Conservation (phyloP, 2,888 invertebrate species). For the Lacanobia oleracea region DNA sequence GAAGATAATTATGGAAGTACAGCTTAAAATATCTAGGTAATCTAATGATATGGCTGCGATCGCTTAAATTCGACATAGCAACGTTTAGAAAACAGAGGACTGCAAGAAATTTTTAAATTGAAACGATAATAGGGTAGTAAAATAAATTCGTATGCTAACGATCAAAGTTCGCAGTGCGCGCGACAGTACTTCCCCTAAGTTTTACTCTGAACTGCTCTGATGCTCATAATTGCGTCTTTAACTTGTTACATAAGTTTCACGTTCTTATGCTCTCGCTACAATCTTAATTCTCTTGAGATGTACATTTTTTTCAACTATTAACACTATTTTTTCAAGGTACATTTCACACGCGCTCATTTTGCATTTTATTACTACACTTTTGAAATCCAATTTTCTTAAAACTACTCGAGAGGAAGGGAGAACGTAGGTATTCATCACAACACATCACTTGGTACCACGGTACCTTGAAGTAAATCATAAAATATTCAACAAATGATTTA, state of each 20-base stretch:
- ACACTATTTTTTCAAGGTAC: slow-evolving; percentile 76
- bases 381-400: slow-evolving; percentile 70
- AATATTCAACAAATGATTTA: slow-evolving; percentile 56
- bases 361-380: slow-evolving; percentile 68
- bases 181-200: slow-evolving; percentile 65
- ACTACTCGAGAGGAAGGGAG: slow-evolving; percentile 63
- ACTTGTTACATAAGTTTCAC: slow-evolving; percentile 67
- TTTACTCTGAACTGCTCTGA: slow-evolving; percentile 57
- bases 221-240: slow-evolving; percentile 70
- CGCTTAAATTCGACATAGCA: slow-evolving; percentile 77
- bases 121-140: slow-evolving; percentile 28
- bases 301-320: slow-evolving; percentile 58
- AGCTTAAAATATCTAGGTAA: slow-evolving; percentile 74
- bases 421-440: slow-evolving; percentile 70
- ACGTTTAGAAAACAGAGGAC: slow-evolving; percentile 53
- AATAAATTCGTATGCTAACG: slow-evolving; percentile 69
- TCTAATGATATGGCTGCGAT: slow-evolving; percentile 83
- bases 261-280: slow-evolving; percentile 49
- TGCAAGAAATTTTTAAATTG: slow-evolving; percentile 40
- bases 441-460: slow-evolving; percentile 53
- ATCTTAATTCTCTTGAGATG: slow-evolving; percentile 46
- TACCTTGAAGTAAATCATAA: slow-evolving; percentile 54
- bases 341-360: slow-evolving; percentile 77
- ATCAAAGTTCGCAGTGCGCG: slow-evolving; percentile 64
- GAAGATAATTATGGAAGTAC: slow-evolving; percentile 70